Conservation (phyloP, 2,888 invertebrate genomes). For the Seira sanloemensis region DNA sequence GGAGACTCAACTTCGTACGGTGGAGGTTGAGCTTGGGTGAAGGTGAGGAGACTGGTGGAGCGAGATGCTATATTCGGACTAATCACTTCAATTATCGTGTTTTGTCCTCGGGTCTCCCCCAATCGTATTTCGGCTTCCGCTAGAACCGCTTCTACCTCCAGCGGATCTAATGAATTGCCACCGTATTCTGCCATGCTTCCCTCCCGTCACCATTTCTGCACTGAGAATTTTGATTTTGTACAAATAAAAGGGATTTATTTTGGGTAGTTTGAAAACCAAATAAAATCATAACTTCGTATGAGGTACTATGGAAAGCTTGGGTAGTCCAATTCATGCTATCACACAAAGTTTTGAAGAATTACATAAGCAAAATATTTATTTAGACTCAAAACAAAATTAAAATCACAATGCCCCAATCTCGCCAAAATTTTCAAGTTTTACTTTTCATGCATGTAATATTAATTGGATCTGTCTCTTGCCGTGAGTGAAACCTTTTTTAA, state of each 20-base stretch:
- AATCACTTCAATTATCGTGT: background rate
- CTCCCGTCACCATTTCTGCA: background rate
- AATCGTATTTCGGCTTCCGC: background rate
- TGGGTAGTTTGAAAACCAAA: too few species aligned
- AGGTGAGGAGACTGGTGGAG: background rate
- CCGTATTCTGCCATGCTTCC: background rate
- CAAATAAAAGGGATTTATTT: too few species aligned
- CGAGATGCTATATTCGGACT: background rate
- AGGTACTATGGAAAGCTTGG: background rate
- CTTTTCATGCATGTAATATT: background rate
- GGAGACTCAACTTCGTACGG: too few species aligned
- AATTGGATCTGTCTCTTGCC: too few species aligned
- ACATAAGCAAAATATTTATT: too few species aligned
- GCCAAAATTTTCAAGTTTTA: background rate
- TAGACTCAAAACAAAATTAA: background rate
- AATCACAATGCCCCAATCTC: background rate
- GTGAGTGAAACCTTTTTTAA: too few species aligned
- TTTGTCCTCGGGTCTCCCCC: background rate
- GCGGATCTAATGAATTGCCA: too few species aligned
- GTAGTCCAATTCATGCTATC: too few species aligned
- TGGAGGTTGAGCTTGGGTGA: background rate
- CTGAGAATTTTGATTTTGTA: background rate
- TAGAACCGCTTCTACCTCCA: background rate
- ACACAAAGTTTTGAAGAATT: too few species aligned
- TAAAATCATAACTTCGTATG: too few species aligned